Percentiles rank a stretch among this genome's conserved stretches.
Conservation (phyloP, 2,113 vertebrate genomes). For the Ifrita kowaldi region DNA sequence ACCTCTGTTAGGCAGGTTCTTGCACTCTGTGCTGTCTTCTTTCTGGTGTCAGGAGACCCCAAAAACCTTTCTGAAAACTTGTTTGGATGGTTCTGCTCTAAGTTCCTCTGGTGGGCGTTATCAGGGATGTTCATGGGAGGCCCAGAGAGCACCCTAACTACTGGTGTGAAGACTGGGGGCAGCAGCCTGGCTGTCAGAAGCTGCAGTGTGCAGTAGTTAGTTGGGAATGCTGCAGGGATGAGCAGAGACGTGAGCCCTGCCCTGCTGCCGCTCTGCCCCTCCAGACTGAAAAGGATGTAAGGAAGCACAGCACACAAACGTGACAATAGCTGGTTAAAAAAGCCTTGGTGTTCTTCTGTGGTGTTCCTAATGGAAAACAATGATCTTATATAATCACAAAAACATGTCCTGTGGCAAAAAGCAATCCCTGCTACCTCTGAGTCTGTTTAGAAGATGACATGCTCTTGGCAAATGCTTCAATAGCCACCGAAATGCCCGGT, state of each 20-base stretch:
- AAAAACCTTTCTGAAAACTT: neutral
- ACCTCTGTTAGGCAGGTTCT: neutral
- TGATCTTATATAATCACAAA: neutral
- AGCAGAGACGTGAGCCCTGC: neutral
- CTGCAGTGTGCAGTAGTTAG: neutral
- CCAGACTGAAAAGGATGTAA: neutral
- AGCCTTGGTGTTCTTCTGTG: neutral
- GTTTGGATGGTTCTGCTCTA: neutral
- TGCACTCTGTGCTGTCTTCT: neutral
- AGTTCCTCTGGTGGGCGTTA: neutral
- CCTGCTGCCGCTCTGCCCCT: neutral
- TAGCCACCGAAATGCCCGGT: constrained; percentile 54
- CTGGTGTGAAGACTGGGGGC: neutral
- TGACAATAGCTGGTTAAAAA: neutral
- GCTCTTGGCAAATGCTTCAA: constrained; percentile 58
- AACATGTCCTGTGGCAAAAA: constrained; percentile 2
- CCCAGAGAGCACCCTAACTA: neutral
- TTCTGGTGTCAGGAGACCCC: neutral
- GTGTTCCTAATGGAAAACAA: neutral
- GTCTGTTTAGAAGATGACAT: neutral
- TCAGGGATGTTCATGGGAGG: neutral
- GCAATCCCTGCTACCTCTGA: neutral
- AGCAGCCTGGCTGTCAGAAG: neutral
- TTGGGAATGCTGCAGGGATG: neutral
- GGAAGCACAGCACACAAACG: neutral